These are phyloP conservation scores for Lasioglossum figueresi DNA, from an alignment of 2,888 invertebrate genomes.

Conservation along the genomic window DNA sequence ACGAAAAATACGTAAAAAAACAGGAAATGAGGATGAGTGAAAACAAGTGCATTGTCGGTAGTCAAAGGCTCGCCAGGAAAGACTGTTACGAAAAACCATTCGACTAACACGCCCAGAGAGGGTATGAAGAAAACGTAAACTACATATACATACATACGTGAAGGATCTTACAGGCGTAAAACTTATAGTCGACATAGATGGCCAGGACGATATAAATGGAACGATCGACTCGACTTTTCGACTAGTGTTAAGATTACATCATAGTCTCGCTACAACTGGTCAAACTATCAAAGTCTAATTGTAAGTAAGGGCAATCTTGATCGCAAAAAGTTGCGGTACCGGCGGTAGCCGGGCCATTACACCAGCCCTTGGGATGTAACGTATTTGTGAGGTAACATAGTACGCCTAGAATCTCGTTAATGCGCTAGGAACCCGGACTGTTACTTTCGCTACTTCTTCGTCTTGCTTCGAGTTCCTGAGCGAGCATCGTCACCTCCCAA, in stretches of 20 bases:
- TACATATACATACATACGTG: slow-evolving; percentile 3
- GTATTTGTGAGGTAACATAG: slow-evolving; percentile 77
- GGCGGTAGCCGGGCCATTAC: slow-evolving; percentile 64
- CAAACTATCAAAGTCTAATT: slow-evolving; percentile 74
- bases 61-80: slow-evolving; percentile 10
- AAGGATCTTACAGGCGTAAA: slow-evolving; percentile 5
- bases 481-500: slow-evolving; percentile 93
- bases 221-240: slow-evolving; percentile 28
- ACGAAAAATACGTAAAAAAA: background rate
- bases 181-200: slow-evolving; percentile 22
- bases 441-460: slow-evolving; percentile 79
- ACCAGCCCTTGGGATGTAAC: slow-evolving; percentile 71
- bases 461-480: slow-evolving; percentile 87
- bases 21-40: background rate
- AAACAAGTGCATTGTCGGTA: background rate
- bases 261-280: slow-evolving; percentile 80
- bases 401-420: slow-evolving; percentile 80
- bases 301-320: slow-evolving; percentile 77
- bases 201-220: slow-evolving; percentile 35
- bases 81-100: slow-evolving; percentile 2
- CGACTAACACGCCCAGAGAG: slow-evolving; percentile 24
- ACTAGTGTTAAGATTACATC: slow-evolving; percentile 72
- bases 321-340: slow-evolving; percentile 72
- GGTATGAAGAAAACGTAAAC: slow-evolving; percentile 21
- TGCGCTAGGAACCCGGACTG: slow-evolving; percentile 83